Percentiles rank a stretch among this genome's conserved stretches.
Evolutionary conservation across 1,140 invertebrate genomes (phyloP).

Genomic region (Agraylea sexmaculata): DNA sequence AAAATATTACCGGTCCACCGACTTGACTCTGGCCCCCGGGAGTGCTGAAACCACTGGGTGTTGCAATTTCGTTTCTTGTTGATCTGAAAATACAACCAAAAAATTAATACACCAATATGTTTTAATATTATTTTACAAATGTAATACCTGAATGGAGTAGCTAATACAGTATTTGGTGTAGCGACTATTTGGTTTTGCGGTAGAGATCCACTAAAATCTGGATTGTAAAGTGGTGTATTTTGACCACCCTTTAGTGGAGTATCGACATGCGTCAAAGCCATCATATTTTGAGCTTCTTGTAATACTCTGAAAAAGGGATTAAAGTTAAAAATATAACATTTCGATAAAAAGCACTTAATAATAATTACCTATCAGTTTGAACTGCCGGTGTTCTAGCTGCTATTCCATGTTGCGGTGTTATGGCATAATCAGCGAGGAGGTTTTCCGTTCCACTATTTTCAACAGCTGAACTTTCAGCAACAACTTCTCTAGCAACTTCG

Average conservation of each 20-base stretch:
- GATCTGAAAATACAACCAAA: conserved; percentile 25
- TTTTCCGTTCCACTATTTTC: conserved; percentile 57
- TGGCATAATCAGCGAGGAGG: conserved; percentile 82
- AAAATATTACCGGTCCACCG: conserved; percentile 19
- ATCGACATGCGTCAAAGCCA: conserved; percentile 94
- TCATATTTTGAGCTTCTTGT: conserved; percentile 96
- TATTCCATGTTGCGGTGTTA: conserved; percentile 61
- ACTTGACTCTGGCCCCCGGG: conserved; percentile 23
- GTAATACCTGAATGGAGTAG: conserved; percentile 75
- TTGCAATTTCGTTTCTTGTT: conserved; percentile 34
- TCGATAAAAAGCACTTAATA: conserved; percentile 5
- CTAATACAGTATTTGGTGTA: conserved; percentile 91
- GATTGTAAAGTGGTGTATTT: conserved; percentile 84
- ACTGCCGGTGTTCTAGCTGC: conserved; percentile 82
- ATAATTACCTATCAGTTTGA: conserved; percentile 44
- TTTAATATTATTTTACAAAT: conserved; percentile 31
- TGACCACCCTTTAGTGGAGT: conserved; percentile 93
- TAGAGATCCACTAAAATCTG: conserved; percentile 75
- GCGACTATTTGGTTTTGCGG: conserved; percentile 61
- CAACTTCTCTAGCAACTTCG: conserved; percentile 85
- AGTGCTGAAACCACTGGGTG: conserved; percentile 37
- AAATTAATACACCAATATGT: conserved; percentile 20
- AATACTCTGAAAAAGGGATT: conserved; percentile 42
- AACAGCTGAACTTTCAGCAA: conserved; percentile 56
- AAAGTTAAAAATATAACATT: conserved; percentile 4